Percentiles rank a stretch among this genome's conserved stretches.
These are phyloP conservation scores for Suricata suricatta DNA, from an alignment of 2,113 vertebrate genomes.

Conservation along the genomic window DNA sequence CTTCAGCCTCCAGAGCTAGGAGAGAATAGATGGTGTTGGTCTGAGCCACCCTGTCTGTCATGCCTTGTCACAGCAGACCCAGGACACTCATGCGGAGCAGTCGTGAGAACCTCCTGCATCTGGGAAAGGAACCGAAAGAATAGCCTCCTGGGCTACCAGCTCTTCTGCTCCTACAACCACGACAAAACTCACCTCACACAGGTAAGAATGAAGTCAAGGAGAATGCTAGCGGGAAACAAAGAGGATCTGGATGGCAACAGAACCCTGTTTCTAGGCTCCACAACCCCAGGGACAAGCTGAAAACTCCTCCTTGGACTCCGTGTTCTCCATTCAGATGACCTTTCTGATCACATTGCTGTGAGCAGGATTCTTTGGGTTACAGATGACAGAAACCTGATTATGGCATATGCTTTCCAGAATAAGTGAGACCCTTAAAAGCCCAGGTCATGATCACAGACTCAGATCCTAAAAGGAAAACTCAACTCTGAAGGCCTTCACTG, in stretches of 20 bases:
- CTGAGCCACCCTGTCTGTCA: not conserved
- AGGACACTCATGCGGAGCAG: not conserved
- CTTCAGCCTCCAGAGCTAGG: not conserved
- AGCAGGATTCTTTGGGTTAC: not conserved
- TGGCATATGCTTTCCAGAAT: not conserved
- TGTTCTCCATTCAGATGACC: not conserved
- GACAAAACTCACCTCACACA: not conserved
- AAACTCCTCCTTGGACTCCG: not conserved
- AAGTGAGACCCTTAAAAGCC: too few species aligned
- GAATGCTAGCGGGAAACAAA: not conserved
- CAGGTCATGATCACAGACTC: not conserved
- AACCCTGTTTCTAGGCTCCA: not conserved
- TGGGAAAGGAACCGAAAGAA: too few species aligned
- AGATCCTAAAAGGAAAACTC: not conserved
- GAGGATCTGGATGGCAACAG: too few species aligned
- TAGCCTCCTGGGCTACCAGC: rapidly evolving
- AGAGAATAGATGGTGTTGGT: not conserved
- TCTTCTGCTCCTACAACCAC: not conserved
- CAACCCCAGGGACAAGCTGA: too few species aligned
- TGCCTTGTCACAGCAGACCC: rapidly evolving
- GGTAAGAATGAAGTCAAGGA: not conserved
- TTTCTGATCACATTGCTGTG: rapidly evolving
- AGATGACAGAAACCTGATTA: not conserved
- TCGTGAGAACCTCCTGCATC: not conserved
- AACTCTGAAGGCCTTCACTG: not conserved